Base-by-base conservation (phyloP, 1,140 invertebrate species). In the Caenorhabditis brenneri region DNA sequence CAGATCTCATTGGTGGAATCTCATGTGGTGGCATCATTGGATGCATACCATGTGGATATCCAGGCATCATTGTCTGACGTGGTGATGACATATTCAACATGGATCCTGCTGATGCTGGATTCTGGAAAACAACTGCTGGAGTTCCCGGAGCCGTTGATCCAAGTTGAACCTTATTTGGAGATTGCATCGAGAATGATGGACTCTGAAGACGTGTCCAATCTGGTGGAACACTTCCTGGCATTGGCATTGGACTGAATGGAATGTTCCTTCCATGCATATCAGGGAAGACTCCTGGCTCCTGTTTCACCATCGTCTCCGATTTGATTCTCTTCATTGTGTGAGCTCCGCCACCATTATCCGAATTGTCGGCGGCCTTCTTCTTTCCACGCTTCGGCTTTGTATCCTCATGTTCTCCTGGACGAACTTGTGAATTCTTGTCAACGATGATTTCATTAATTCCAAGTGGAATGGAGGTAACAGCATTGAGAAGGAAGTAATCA, bases 241-340 rank as follows among this genome's bases (percentile, higher is more conserved):
- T 74, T 74, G 65, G 65, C 65, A 74, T 74, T n/a, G 65, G 65
- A 42, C 65, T 74, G 22, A 74, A 74, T 27, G 65, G 65, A 9
- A 74, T n/a, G 24, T 74, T 74, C 9, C 65, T 12, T 39, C 65
- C 65, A n/a, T 74, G 33, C 33, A 74, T 74, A 24, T 74, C 65
- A 27, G 33, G 31, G 4, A 4, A 74, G 22, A 55, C 27, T 74
- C 58, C 58, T 39, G 65, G 33, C 15, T 74, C 65, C 42, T 74
- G 65, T 74, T 74, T 74, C 33, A 74, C 65, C 22, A 46, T 39
- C 1, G 10, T 74, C 15, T 74, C 65, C 5, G 65, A 74, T 15
- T 74, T 74, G 5, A 74, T 74, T n/a, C 65, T n/a, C 36, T 74
- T 74, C 19, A 74, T 74, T 27, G 53, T 24, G 15, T 55, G 53